A percentile compares a stretch with the other conserved stretches of the same genome.
Evolutionary conservation across 37 sponge, comb jelly and placozoan genomes (phyloP).

Genomic region (Hormiphora californensis): DNA sequence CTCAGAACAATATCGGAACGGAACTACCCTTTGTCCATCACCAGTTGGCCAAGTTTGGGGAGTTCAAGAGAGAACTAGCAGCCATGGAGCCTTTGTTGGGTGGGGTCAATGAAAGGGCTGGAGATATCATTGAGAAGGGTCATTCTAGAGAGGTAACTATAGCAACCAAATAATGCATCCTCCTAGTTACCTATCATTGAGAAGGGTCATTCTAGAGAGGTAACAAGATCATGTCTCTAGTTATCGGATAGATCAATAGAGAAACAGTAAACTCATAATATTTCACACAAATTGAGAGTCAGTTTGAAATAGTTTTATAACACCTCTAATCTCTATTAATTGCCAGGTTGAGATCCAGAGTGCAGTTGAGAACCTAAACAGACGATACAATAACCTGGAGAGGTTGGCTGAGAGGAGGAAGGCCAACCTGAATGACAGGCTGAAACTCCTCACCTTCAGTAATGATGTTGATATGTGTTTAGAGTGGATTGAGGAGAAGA

Average conservation of each 20-base stretch:
- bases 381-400: slow-evolving; percentile 29
- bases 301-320: too few relatives aligned
- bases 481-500: slow-evolving; percentile 55
- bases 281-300: too few relatives aligned
- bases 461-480: slow-evolving; percentile 44
- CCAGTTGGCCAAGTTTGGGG: slow-evolving; percentile 5
- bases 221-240: too few relatives aligned
- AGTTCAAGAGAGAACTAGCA: slow-evolving; percentile 29
- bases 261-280: too few relatives aligned
- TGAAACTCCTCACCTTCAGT: not conserved
- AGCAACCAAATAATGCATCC: too few relatives aligned
- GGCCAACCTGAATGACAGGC: not conserved
- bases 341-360: slow-evolving; percentile 34
- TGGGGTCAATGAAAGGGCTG: slow-evolving; percentile 18
- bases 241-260: too few relatives aligned
- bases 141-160: slow-evolving; percentile 30
- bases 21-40: slow-evolving; percentile 39
- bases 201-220: slow-evolving; percentile 35
- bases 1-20: not conserved
- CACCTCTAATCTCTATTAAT: too few relatives aligned
- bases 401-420: not conserved
- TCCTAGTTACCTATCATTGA: too few relatives aligned
- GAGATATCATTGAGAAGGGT: slow-evolving; percentile 22
- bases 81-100: slow-evolving; percentile 27
- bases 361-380: slow-evolving; percentile 17